Conservation (phyloP, 2,113 vertebrate species). For the Pterocles burchelli region DNA sequence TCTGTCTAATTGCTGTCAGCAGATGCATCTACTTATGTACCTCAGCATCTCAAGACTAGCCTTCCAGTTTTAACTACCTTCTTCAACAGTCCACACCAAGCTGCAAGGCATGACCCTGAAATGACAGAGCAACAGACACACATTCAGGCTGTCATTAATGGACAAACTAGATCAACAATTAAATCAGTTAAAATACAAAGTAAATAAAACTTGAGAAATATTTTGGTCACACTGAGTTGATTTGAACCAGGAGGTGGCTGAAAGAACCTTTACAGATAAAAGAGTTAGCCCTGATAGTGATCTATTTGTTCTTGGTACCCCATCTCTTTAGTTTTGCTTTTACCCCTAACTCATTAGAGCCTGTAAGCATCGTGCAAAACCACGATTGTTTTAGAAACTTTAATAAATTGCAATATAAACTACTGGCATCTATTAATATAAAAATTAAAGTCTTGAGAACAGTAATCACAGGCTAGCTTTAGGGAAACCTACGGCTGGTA, state of each 20-base stretch:
- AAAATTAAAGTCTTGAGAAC: not conserved
- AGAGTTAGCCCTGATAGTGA: not conserved
- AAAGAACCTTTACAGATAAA: not conserved
- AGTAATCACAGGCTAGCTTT: not conserved
- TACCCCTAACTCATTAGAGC: not conserved
- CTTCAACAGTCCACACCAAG: not conserved
- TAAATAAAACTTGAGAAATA: not conserved
- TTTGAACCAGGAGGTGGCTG: not conserved
- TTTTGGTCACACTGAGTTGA: not conserved
- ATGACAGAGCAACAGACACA: not conserved
- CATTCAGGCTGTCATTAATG: not conserved
- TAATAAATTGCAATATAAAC: not conserved
- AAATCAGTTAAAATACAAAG: not conserved
- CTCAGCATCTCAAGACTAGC: not conserved
- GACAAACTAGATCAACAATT: not conserved
- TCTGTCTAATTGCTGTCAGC: not conserved
- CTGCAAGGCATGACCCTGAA: not conserved
- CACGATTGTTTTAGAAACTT: not conserved
- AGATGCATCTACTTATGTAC: not conserved
- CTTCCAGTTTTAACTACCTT: not conserved
- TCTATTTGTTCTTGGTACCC: not conserved
- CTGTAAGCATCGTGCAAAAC: not conserved
- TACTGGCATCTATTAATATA: not conserved
- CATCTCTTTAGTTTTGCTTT: not conserved
- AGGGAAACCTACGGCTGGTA: not conserved